These are phyloP conservation scores for Pomatostomus ruficeps DNA, from an alignment of 2,113 vertebrate species.

Conservation along the genomic window DNA sequence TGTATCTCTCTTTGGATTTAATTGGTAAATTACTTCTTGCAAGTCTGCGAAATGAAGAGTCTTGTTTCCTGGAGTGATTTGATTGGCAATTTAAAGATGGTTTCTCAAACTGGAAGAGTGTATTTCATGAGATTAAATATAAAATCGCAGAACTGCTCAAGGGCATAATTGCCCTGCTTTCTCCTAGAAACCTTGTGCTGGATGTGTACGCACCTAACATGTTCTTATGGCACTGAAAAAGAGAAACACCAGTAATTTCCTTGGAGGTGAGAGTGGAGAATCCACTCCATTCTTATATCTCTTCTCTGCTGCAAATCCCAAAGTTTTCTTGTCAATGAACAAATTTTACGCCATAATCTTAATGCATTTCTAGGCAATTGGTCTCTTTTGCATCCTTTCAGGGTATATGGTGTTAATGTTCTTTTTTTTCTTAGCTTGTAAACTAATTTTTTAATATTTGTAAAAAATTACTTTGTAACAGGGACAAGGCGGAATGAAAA, in stretches of 20 bases:
- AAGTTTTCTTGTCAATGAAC: not conserved
- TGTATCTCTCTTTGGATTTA: constrained; percentile 1
- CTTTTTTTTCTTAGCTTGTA: not conserved
- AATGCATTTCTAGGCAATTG: not conserved
- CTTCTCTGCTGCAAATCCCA: not conserved
- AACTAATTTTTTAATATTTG: not conserved
- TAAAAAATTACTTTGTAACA: not conserved
- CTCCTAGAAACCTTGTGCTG: not conserved
- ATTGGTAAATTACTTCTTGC: constrained; percentile 37
- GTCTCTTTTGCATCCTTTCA: not conserved
- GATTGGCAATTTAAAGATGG: constrained; percentile 35
- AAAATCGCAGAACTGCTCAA: constrained; percentile 23
- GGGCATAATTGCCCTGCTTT: constrained; percentile 15
- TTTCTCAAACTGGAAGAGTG: constrained; percentile 5
- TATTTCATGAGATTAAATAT: constrained; percentile 30
- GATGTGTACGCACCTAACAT: not conserved
- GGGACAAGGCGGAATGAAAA: not conserved
- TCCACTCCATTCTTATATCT: not conserved
- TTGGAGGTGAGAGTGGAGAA: not conserved
- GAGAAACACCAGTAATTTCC: not conserved
- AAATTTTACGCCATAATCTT: not conserved
- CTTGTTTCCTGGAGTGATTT: constrained; percentile 28
- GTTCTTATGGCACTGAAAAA: not conserved
- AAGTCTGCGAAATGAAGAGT: not conserved
- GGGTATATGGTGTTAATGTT: not conserved